Conservation (phyloP, 2,888 invertebrate species). For the Volucella bombylans region DNA sequence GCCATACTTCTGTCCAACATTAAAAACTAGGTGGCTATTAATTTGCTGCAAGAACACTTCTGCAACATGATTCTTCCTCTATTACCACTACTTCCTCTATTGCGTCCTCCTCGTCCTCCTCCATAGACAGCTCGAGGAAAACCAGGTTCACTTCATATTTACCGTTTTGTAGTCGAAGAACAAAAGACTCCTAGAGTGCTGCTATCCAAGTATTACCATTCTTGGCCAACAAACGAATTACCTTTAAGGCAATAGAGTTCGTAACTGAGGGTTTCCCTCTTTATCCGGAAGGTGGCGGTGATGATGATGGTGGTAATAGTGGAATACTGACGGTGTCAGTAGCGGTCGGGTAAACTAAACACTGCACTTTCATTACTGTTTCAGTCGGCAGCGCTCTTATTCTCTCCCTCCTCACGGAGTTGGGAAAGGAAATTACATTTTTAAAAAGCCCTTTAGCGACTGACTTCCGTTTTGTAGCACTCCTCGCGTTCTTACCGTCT, state of each 20-base stretch:
- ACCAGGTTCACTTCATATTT: conserved; percentile 33
- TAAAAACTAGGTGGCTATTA: conserved; percentile 71
- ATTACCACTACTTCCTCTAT: conserved; percentile 18
- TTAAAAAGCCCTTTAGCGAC: conserved; percentile 64
- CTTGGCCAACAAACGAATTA: conserved; percentile 67
- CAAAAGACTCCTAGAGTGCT: conserved; percentile 51
- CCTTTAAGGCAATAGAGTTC: conserved; percentile 42
- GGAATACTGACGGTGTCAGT: not conserved
- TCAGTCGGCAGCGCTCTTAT: not conserved
- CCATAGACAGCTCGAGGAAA: conserved; percentile 58
- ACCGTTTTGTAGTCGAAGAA: conserved; percentile 47
- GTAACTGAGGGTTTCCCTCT: conserved; percentile 48
- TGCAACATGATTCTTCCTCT: conserved; percentile 51
- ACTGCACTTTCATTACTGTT: conserved; percentile 38
- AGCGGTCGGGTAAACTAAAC: conserved; percentile 55
- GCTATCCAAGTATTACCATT: conserved; percentile 45
- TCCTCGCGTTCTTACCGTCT: not conserved
- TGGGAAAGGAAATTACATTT: conserved; percentile 65
- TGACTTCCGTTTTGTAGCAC: conserved; percentile 58
- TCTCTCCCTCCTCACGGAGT: conserved; percentile 15
- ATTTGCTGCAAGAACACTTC: conserved; percentile 71
- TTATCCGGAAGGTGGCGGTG: conserved; percentile 1
- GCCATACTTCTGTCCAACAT: conserved; percentile 46
- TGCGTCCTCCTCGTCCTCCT: not conserved
- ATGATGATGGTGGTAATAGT: not conserved